These are phyloP conservation scores for Morelia viridis DNA, from an alignment of 2,797 vertebrate species.

Conservation along the genomic window DNA sequence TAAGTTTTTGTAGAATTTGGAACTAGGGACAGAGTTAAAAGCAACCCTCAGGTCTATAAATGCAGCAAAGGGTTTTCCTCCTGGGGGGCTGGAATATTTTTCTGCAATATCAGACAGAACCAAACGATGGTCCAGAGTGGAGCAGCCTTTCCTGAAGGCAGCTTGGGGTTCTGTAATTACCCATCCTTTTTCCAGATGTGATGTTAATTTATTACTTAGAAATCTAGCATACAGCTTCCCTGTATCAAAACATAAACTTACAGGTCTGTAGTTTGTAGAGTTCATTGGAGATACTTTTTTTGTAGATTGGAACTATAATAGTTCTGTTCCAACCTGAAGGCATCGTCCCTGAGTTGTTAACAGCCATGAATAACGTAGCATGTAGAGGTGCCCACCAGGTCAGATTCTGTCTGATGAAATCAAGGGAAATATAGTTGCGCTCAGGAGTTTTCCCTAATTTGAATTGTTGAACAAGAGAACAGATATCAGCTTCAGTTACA, in stretches of 20 bases:
- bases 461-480: neutral
- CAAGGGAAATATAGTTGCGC: neutral
- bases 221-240: neutral
- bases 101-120: neutral
- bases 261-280: neutral
- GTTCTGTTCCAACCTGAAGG: neutral
- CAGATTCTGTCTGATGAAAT: neutral
- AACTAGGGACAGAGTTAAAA: neutral
- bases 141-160: neutral
- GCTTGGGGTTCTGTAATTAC: neutral
- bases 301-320: neutral
- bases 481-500: neutral
- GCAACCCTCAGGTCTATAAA: neutral
- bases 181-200: neutral
- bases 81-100: neutral
- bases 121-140: neutral
- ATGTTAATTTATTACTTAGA: neutral
- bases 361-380: too few relatives aligned
- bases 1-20: neutral
- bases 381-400: neutral
- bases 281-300: neutral
- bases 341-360: neutral
- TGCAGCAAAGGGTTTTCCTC: neutral
- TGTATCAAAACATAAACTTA: neutral
- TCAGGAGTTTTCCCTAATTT: neutral